phyloP scores from a whole-genome alignment of 2,888 invertebrate species.

The Abscondita cerata region DNA sequence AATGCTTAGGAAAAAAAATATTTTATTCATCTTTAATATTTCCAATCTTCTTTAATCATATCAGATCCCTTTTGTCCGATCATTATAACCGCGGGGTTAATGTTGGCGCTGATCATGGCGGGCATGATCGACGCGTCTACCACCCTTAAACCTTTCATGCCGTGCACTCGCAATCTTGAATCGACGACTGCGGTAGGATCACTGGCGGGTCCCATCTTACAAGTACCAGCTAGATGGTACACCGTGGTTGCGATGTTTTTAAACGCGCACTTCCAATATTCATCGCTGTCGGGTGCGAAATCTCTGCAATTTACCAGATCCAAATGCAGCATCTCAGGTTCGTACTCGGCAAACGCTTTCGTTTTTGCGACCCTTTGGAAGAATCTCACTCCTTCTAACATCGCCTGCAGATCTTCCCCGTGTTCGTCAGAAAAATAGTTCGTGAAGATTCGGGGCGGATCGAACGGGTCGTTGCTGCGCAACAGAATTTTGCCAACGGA shows the following conservation, averaged over 20 bases:
- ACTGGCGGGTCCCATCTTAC: conserved; percentile 74
- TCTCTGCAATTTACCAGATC: conserved; percentile 59
- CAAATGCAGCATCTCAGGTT: conserved; percentile 52
- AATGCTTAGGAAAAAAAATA: too few species aligned
- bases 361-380: conserved; percentile 58
- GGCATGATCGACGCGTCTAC: conserved; percentile 60
- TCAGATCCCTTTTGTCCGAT: conserved; percentile 64
- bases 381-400: conserved; percentile 61
- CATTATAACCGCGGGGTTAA: conserved; percentile 62
- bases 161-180: conserved; percentile 65
- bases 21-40: too few species aligned
- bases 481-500: conserved; percentile 63
- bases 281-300: conserved; percentile 56
- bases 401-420: conserved; percentile 57
- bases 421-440: conserved; percentile 67
- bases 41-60: conserved; percentile 57
- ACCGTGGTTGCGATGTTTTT: conserved; percentile 44
- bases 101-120: conserved; percentile 60
- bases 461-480: conserved; percentile 62
- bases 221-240: conserved; percentile 53
- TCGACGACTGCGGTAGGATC: conserved; percentile 74
- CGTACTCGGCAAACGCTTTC: conserved; percentile 53
- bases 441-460: conserved; percentile 66
- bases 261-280: conserved; percentile 63
- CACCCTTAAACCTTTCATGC: conserved; percentile 60